phyloP scores from a whole-genome alignment of 1,140 invertebrate genomes.

The Drosophila miranda region DNA sequence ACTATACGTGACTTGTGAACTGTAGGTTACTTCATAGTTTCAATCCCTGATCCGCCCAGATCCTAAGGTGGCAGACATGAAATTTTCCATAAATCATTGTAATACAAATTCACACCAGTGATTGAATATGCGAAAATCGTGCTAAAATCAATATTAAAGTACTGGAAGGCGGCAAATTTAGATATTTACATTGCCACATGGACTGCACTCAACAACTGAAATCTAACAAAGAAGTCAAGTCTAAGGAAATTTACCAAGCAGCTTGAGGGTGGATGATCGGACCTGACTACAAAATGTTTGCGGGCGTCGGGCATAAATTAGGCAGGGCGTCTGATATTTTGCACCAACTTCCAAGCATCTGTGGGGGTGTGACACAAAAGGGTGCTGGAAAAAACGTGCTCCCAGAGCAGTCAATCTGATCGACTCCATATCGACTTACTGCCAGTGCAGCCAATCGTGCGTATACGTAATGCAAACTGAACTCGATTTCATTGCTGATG shows the following conservation, averaged over 20 bases:
- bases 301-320: slow-evolving; percentile 55
- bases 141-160: slow-evolving; percentile 53
- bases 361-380: slow-evolving; percentile 18
- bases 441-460: slow-evolving; percentile 38
- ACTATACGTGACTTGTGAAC: too few relatives aligned
- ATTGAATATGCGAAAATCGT: slow-evolving; percentile 39
- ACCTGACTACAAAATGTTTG: slow-evolving; percentile 30
- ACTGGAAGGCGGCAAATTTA: slow-evolving; percentile 48
- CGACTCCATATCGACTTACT: neutral
- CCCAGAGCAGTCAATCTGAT: slow-evolving; percentile 17
- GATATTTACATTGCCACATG: slow-evolving; percentile 61
- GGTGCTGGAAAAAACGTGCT: slow-evolving; percentile 22
- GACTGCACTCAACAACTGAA: too few relatives aligned
- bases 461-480: slow-evolving; percentile 43
- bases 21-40: neutral
- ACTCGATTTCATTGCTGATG: slow-evolving; percentile 33
- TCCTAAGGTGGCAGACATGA: slow-evolving; percentile 48
- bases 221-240: slow-evolving; percentile 38
- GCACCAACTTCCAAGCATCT: slow-evolving; percentile 26
- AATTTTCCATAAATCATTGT: slow-evolving; percentile 63
- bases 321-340: slow-evolving; percentile 49
- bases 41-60: neutral
- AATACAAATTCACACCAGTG: slow-evolving; percentile 32
- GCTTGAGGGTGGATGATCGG: slow-evolving; percentile 8
- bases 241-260: slow-evolving; percentile 46